These are phyloP conservation scores for Dasysyrphus tricinctus DNA, from an alignment of 2,888 invertebrate genomes.

Conservation along the genomic window DNA sequence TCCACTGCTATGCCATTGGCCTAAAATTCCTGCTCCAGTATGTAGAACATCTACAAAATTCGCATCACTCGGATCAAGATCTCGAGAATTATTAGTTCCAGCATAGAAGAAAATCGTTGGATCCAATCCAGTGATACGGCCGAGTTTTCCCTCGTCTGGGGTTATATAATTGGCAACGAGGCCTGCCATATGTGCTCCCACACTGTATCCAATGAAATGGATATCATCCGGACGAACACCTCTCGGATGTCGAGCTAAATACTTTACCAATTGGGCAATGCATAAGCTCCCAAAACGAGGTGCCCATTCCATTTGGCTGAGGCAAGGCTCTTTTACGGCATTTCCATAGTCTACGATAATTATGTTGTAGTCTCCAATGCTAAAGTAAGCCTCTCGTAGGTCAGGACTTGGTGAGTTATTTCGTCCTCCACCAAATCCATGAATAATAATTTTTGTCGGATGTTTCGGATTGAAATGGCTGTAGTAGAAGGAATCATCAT, in stretches of 20 bases:
- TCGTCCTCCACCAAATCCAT: conserved; percentile 95
- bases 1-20: conserved; percentile 95
- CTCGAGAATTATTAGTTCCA: conserved; percentile 91
- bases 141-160: conserved; percentile 89
- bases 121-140: conserved; percentile 93
- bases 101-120: conserved; percentile 94
- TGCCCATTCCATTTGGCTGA: conserved; percentile 90
- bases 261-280: conserved; percentile 91
- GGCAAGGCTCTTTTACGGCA: conserved; percentile 92
- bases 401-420: conserved; percentile 93
- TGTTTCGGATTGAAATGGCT: conserved; percentile 91
- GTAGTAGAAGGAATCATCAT: conserved; percentile 88
- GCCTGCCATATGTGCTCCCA: conserved; percentile 94
- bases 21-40: conserved; percentile 93
- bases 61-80: conserved; percentile 91
- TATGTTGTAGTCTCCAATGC: conserved; percentile 91
- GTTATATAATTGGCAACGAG: conserved; percentile 90
- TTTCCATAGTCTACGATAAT: conserved; percentile 93
- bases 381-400: conserved; percentile 92
- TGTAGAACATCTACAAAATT: conserved; percentile 93
- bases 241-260: conserved; percentile 90
- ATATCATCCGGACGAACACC: conserved; percentile 89
- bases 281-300: conserved; percentile 88
- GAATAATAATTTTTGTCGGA: conserved; percentile 94
- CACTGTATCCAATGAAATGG: conserved; percentile 93